These are phyloP conservation scores for Xanthorhoe designata DNA, from an alignment of 2,888 invertebrate genomes.

Conservation along the genomic window DNA sequence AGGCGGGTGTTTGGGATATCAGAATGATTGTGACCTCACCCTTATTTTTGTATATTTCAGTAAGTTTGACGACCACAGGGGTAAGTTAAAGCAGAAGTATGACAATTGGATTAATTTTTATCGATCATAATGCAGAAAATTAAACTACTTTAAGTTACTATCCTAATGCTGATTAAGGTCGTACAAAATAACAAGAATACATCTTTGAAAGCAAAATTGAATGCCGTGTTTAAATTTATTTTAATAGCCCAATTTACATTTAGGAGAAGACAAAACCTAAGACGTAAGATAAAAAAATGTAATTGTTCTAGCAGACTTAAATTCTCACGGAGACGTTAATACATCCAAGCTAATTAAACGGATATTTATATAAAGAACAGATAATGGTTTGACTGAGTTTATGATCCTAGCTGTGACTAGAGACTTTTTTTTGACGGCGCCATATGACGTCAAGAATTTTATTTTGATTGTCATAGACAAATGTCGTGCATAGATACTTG, in stretches of 20 bases:
- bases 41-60: conserved; percentile 42
- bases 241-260: conserved; percentile 51
- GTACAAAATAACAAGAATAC: not conserved
- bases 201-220: not conserved
- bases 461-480: conserved; percentile 4
- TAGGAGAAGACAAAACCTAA: conserved; percentile 29
- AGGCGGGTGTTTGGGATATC: conserved; percentile 43
- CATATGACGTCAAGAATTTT: conserved; percentile 37
- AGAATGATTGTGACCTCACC: conserved; percentile 42
- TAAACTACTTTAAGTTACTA: not conserved
- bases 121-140: not conserved
- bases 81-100: conserved; percentile 5
- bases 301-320: conserved; percentile 62
- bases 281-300: conserved; percentile 50
- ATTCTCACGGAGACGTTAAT: conserved; percentile 63
- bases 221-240: conserved; percentile 24
- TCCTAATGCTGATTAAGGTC: not conserved
- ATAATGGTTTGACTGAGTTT: conserved; percentile 60
- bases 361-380: conserved; percentile 53
- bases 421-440: conserved; percentile 30
- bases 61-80: conserved; percentile 8
- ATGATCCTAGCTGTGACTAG: conserved; percentile 42
- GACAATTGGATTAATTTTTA: conserved; percentile 12
- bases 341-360: conserved; percentile 62
- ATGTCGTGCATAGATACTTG: not conserved